phyloP scores from a whole-genome alignment of 2,888 invertebrate species.

The Malacosoma neustria region DNA sequence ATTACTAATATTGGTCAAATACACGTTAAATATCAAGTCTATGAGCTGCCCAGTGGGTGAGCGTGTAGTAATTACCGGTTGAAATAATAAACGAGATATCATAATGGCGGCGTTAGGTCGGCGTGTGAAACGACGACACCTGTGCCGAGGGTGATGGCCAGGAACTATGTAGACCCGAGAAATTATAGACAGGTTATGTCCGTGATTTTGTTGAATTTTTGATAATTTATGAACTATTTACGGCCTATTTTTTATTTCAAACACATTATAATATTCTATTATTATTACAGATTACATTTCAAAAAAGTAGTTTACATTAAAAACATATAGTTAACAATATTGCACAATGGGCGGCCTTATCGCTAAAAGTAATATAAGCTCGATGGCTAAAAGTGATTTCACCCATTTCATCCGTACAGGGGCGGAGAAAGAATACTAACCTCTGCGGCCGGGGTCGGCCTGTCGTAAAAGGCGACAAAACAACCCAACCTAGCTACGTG shows the following conservation, averaged over 20 bases:
- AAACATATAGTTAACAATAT: not conserved
- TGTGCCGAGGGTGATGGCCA: slow-evolving; percentile 37
- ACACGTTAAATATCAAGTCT: not conserved
- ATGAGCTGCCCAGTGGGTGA: slow-evolving; percentile 32
- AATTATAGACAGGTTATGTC: slow-evolving; percentile 9
- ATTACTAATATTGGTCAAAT: too few species aligned
- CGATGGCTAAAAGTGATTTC: too few species aligned
- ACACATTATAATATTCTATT: not conserved
- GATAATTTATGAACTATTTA: not conserved
- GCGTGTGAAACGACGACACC: slow-evolving; percentile 69
- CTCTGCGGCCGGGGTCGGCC: too few species aligned
- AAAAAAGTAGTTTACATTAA: too few species aligned
- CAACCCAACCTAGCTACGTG: too few species aligned
- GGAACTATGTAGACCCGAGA: slow-evolving; percentile 4
- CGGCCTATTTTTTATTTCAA: not conserved
- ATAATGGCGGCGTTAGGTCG: slow-evolving; percentile 41
- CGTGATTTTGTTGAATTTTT: too few species aligned
- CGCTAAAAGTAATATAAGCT: too few species aligned
- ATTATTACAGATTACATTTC: not conserved
- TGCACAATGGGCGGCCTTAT: too few species aligned
- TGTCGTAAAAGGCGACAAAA: too few species aligned
- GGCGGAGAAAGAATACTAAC: too few species aligned
- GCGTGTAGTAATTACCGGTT: slow-evolving; percentile 48
- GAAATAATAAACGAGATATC: slow-evolving; percentile 61
- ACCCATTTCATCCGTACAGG: too few species aligned